Conservation (phyloP, 2,888 invertebrate genomes). For the Nomada ferruginata region DNA sequence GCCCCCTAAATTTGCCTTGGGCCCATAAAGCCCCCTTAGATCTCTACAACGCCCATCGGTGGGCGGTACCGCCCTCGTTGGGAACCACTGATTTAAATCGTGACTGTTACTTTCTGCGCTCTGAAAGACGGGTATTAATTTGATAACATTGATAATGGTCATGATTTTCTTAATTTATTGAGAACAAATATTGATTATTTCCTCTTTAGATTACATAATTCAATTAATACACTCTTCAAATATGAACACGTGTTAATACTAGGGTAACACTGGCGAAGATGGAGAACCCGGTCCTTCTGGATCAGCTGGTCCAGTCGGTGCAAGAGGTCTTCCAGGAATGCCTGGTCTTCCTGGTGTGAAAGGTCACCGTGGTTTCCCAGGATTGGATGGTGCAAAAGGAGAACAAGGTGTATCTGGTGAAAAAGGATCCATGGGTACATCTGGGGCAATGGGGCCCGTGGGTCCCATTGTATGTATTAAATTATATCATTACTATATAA, state of each 20-base stretch:
- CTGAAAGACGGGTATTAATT: no score
- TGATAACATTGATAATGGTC: no score
- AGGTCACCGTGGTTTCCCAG: constrained; percentile 93
- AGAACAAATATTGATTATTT: no score
- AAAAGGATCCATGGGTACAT: constrained; percentile 89
- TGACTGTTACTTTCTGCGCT: no score
- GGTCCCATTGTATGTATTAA: constrained; percentile 87
- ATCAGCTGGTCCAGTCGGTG: constrained; percentile 89
- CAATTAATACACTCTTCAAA: no score
- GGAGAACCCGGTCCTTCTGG: constrained; percentile 92
- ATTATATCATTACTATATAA: neutral
- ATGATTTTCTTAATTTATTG: no score
- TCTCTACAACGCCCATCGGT: no score
- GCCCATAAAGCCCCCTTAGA: no score
- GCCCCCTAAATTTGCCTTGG: no score
- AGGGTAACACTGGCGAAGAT: constrained; percentile 92
- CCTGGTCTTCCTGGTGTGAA: constrained; percentile 93
- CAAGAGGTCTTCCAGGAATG: constrained; percentile 90
- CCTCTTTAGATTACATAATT: no score
- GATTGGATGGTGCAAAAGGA: constrained; percentile 92
- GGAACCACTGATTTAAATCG: no score
- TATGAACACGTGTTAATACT: constrained; percentile 29
- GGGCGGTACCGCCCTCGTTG: no score
- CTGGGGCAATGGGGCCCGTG: constrained; percentile 89
- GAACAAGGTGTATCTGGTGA: constrained; percentile 91